Conservation (phyloP, 2,797 vertebrate species). For the Molossus alvarezi region DNA sequence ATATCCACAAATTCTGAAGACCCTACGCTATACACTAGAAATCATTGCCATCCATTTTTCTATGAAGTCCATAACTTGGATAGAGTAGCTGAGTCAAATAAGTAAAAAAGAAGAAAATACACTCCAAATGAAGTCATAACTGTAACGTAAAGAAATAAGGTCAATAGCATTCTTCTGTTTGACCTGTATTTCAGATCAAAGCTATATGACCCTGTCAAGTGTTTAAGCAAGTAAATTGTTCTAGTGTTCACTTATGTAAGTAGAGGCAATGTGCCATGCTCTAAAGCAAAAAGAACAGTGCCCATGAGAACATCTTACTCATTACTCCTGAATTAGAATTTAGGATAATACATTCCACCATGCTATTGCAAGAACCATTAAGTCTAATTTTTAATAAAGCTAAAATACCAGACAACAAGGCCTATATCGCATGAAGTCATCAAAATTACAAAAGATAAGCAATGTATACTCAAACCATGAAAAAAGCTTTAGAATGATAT, state of each 20-base stretch:
- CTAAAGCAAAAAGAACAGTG: constrained; percentile 31
- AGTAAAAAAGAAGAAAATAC: constrained; percentile 33
- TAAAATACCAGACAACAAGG: not conserved
- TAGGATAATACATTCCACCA: constrained; percentile 35
- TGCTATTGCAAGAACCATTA: not conserved
- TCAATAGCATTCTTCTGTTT: constrained; percentile 37
- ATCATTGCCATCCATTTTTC: not conserved
- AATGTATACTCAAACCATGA: not conserved
- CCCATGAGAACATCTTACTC: constrained; percentile 37
- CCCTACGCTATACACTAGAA: not conserved
- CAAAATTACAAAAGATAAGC: constrained; percentile 36
- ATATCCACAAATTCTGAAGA: constrained; percentile 46
- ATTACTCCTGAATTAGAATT: constrained; percentile 56
- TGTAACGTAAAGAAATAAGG: constrained; percentile 45
- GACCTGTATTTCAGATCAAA: constrained; percentile 65
- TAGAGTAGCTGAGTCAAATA: not conserved
- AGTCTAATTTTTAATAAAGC: not conserved
- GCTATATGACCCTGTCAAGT: constrained; percentile 32
- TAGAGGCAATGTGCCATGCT: not conserved
- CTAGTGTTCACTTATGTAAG: constrained; percentile 61
- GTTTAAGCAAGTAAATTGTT: constrained; percentile 66
- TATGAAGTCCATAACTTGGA: constrained; percentile 19
- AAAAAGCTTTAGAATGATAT: not conserved
- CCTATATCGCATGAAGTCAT: not conserved
- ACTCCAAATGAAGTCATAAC: not conserved